Evolutionary conservation across 2,113 vertebrate species (phyloP).

Genomic region (Pimephales promelas): DNA sequence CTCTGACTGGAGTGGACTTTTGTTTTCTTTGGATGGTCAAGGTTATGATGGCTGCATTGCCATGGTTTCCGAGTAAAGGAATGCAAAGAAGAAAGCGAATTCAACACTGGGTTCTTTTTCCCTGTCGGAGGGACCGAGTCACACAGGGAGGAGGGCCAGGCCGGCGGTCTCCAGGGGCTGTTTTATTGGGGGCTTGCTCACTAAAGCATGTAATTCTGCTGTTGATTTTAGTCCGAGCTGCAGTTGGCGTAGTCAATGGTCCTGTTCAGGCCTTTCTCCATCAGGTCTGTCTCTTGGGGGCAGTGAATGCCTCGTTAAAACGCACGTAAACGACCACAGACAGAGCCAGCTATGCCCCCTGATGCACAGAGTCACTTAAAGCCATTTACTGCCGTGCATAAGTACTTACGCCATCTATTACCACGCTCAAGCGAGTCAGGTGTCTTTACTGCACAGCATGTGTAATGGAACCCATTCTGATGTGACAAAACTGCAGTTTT

Average conservation of each 20-base stretch:
- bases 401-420: conserved; percentile 46
- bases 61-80: conserved; percentile 40
- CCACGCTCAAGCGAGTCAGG: conserved; percentile 18
- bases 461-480: conserved; percentile 17
- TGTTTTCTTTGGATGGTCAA: conserved; percentile 51
- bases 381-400: conserved; percentile 52
- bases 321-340: conserved; percentile 65
- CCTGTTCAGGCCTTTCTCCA: conserved; percentile 65
- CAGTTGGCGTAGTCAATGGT: conserved; percentile 68
- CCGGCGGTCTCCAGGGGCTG: conserved; percentile 55
- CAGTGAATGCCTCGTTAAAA: conserved; percentile 68
- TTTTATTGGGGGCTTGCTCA: conserved; percentile 69
- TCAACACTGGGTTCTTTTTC: conserved; percentile 34
- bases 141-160: conserved; percentile 47
- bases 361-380: conserved; percentile 47
- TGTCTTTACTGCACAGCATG: conserved; percentile 20
- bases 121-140: conserved; percentile 51
- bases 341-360: conserved; percentile 51
- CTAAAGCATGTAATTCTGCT: conserved; percentile 69
- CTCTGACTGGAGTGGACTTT: conserved; percentile 28
- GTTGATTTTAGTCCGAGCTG: conserved; percentile 72
- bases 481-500: background rate
- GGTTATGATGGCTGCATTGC: conserved; percentile 49
- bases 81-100: conserved; percentile 44
- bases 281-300: conserved; percentile 63